phyloP scores from a whole-genome alignment of 2,888 invertebrate genomes.

The Tanypteryx hageni region DNA sequence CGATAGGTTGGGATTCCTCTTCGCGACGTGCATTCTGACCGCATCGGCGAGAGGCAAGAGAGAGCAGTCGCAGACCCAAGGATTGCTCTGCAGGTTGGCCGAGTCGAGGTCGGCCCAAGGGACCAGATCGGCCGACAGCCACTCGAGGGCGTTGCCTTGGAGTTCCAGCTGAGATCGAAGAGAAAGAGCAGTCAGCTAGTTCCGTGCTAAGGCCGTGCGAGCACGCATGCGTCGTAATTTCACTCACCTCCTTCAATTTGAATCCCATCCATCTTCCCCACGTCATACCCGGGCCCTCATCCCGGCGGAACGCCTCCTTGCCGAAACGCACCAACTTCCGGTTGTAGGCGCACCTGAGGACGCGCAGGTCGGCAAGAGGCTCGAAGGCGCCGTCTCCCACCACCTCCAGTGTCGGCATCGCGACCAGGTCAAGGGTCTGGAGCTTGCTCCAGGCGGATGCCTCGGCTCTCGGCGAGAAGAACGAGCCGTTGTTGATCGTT shows the following conservation, averaged over 20 bases:
- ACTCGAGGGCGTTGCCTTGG: slow-evolving; percentile 13
- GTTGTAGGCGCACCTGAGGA: slow-evolving; percentile 20
- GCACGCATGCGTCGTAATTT: background rate
- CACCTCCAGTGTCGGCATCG: slow-evolving; percentile 11
- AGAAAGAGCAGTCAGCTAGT: background rate
- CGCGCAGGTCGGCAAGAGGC: background rate
- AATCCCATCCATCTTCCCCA: slow-evolving; percentile 40
- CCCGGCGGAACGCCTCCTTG: slow-evolving; percentile 34
- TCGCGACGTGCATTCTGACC: slow-evolving; percentile 68
- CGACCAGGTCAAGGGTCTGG: slow-evolving; percentile 15
- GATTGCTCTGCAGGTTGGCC: slow-evolving; percentile 84
- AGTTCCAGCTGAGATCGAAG: background rate
- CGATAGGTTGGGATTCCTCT: slow-evolving; percentile 13
- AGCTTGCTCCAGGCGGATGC: background rate
- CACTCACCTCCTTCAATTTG: slow-evolving; percentile 42
- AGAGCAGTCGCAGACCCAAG: slow-evolving; percentile 78
- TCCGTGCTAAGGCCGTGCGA: background rate
- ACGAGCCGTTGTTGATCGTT: background rate
- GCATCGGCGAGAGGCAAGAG: slow-evolving; percentile 69
- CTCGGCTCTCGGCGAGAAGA: background rate
- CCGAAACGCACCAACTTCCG: background rate
- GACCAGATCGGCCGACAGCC: slow-evolving; percentile 73
- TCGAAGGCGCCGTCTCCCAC: slow-evolving; percentile 20
- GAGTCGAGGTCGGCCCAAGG: slow-evolving; percentile 84
- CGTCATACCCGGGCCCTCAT: background rate